These are phyloP conservation scores for Hymenopus coronatus DNA, from an alignment of 2,888 invertebrate genomes.

Conservation along the genomic window DNA sequence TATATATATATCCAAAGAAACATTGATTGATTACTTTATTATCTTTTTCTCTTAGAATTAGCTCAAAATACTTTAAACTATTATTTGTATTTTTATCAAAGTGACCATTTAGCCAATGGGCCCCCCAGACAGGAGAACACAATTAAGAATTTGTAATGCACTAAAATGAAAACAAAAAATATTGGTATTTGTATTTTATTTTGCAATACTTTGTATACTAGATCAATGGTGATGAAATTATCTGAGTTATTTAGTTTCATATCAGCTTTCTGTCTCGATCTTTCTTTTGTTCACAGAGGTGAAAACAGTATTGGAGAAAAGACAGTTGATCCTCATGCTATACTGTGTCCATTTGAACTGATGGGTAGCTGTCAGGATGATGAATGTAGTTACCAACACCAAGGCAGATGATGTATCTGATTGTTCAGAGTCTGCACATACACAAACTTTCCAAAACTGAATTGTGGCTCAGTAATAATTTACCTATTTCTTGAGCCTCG, in stretches of 20 bases:
- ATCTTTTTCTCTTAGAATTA: too few relatives aligned
- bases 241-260: not conserved
- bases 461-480: not conserved
- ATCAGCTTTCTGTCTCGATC: not conserved
- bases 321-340: constrained; percentile 43
- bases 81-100: too few relatives aligned
- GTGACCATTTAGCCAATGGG: too few relatives aligned
- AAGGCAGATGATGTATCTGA: constrained; percentile 26
- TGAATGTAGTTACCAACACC: constrained; percentile 45
- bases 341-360: constrained; percentile 46
- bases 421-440: constrained; percentile 11
- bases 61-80: too few relatives aligned
- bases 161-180: too few relatives aligned
- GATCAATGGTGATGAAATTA: not conserved
- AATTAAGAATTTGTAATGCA: too few relatives aligned
- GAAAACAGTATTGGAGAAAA: constrained; percentile 33
- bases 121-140: too few relatives aligned
- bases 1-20: too few relatives aligned
- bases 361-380: constrained; percentile 47
- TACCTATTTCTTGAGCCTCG: not conserved
- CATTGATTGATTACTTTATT: too few relatives aligned
- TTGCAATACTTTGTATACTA: not conserved
- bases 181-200: too few relatives aligned
- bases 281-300: not conserved
- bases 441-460: not conserved